These are phyloP conservation scores for Ranitomeya imitator DNA, from an alignment of 2,113 vertebrate genomes.

Conservation along the genomic window DNA sequence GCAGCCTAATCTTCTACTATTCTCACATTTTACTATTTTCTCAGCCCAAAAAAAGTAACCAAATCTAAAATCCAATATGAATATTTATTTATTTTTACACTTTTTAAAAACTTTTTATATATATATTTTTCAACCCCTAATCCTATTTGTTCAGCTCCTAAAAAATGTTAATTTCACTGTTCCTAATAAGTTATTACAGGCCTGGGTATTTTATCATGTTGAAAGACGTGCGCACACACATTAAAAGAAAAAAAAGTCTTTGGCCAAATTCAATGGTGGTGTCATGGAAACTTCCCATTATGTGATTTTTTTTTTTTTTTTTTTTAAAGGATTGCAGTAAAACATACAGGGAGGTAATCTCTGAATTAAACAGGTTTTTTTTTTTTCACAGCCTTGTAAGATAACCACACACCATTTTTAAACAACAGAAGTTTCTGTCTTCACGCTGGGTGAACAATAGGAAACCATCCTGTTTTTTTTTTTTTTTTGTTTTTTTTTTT, in stretches of 20 bases:
- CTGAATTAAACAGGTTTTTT: constrained; percentile 91
- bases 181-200: constrained; percentile 27
- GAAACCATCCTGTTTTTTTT: constrained; percentile 95
- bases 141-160: not conserved
- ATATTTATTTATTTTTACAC: no score
- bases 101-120: not conserved
- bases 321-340: constrained; percentile 79
- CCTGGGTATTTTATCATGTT: constrained; percentile 1
- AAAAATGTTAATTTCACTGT: constrained; percentile 9
- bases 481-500: no score
- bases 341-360: constrained; percentile 98
- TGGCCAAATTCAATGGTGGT: constrained; percentile 73
- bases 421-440: constrained; percentile 91
- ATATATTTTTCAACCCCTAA: not conserved
- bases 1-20: not conserved
- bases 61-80: no score
- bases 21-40: not conserved
- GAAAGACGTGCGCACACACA: constrained; percentile 5
- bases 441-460: constrained; percentile 98
- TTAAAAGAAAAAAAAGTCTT: constrained; percentile 6
- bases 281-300: constrained; percentile 98
- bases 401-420: constrained; percentile 93
- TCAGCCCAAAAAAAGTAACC: no score
- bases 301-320: constrained; percentile 77
- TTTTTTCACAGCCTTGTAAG: constrained; percentile 83